Percentiles rank a stretch among this genome's conserved stretches.
These are phyloP conservation scores for Hippasteria phrygiana DNA, from an alignment of 53 echinoderm and acorn worm genomes.

Conservation along the genomic window DNA sequence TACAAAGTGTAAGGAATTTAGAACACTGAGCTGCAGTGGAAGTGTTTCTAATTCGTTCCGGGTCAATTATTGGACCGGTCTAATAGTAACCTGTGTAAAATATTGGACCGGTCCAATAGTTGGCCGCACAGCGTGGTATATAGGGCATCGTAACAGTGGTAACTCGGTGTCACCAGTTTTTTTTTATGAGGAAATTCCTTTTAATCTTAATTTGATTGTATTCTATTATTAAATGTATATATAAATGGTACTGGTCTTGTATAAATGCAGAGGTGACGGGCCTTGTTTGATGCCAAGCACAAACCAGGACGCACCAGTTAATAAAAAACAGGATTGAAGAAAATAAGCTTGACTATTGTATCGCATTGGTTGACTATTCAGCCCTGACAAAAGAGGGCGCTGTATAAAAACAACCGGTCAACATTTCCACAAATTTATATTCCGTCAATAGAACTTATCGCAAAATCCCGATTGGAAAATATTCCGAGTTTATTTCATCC, in stretches of 20 bases:
- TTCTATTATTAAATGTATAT: slow-evolving; percentile 58
- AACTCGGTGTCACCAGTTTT: background rate
- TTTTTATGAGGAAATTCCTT: slow-evolving; percentile 11
- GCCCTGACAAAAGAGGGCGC: too few species aligned
- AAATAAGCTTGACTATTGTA: too few species aligned
- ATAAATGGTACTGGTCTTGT: slow-evolving; percentile 68
- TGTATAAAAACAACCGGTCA: too few species aligned
- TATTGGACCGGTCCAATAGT: slow-evolving; percentile 11
- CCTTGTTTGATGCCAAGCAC: slow-evolving; percentile 59
- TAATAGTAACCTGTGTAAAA: background rate
- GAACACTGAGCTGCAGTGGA: background rate
- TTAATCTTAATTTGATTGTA: slow-evolving; percentile 21
- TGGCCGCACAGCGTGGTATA: background rate
- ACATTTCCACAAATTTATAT: too few species aligned
- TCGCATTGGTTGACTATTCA: too few species aligned
- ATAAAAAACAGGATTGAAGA: slow-evolving; percentile 22
- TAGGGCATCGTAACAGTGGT: background rate
- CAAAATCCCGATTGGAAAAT: too few species aligned
- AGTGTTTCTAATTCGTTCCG: background rate
- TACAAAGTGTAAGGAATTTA: background rate
- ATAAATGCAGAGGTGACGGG: slow-evolving; percentile 61
- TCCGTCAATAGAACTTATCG: too few species aligned
- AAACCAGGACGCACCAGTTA: slow-evolving; percentile 43
- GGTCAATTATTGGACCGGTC: background rate
- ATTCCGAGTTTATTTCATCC: too few species aligned